Conservation (phyloP, 2,888 invertebrate species). For the Drosophila kanekoi region DNA sequence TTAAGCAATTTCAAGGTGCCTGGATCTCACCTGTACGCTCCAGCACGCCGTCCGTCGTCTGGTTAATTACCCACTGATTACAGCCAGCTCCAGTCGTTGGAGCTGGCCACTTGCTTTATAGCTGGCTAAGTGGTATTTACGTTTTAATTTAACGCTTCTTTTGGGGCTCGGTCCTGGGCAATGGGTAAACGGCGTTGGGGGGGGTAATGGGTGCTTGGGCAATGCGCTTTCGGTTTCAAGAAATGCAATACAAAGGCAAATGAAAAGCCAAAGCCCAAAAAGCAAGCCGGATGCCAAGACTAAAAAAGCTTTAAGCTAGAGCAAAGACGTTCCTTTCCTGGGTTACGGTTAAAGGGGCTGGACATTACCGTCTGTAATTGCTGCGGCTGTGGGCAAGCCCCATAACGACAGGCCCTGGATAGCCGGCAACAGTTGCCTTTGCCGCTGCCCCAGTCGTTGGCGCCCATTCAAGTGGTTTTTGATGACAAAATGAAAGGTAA, state of each 20-base stretch:
- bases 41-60: constrained; percentile 43
- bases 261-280: constrained; percentile 42
- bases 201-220: constrained; percentile 20
- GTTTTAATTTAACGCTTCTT: constrained; percentile 84
- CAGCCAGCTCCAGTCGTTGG: constrained; percentile 48
- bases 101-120: constrained; percentile 72
- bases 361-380: constrained; percentile 74
- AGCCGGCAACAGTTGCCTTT: constrained; percentile 43
- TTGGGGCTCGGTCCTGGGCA: constrained; percentile 20
- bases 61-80: constrained; percentile 79
- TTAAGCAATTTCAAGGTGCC: constrained; percentile 72
- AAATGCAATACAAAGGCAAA: constrained; percentile 63
- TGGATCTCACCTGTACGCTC: constrained; percentile 54
- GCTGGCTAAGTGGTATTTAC: constrained; percentile 82
- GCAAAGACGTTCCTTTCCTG: constrained; percentile 37
- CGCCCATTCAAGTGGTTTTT: constrained; percentile 83
- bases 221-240: constrained; percentile 76
- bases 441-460: constrained; percentile 12
- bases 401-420: constrained; percentile 55
- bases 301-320: constrained; percentile 67
- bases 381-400: constrained; percentile 66
- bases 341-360: constrained; percentile 39
- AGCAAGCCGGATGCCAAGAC: constrained; percentile 62
- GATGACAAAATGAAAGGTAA: constrained; percentile 84
- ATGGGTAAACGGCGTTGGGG: constrained; percentile 10